A percentile compares a stretch with the other conserved stretches of the same genome.
Evolutionary conservation across 2,113 vertebrate species (phyloP).

Genomic region (Anolis sagrei): DNA sequence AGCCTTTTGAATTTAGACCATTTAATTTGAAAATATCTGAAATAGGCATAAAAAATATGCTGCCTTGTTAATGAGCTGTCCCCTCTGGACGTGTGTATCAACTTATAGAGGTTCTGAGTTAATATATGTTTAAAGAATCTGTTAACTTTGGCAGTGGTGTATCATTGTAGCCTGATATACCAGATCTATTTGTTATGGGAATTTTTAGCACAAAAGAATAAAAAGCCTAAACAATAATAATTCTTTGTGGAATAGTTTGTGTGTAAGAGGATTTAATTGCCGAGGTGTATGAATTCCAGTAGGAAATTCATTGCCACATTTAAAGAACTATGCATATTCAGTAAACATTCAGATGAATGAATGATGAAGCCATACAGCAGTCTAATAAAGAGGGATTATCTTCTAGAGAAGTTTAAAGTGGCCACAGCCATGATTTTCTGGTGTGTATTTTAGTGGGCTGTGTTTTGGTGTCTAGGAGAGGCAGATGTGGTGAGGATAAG

Average conservation of each 20-base stretch:
- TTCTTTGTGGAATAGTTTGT: background rate
- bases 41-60: background rate
- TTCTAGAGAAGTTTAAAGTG: too few species aligned
- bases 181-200: background rate
- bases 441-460: too few species aligned
- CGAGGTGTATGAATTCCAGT: background rate
- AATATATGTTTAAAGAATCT: background rate
- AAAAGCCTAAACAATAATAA: background rate
- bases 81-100: background rate
- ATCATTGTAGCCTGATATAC: background rate
- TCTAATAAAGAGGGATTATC: too few species aligned
- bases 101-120: background rate
- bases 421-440: too few species aligned
- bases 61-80: too few species aligned
- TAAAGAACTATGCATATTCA: background rate
- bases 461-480: too few species aligned
- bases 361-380: background rate
- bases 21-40: background rate
- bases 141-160: background rate
- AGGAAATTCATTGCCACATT: background rate
- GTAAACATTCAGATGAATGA: background rate
- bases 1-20: constrained; percentile 13
- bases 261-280: background rate
- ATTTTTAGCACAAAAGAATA: background rate
- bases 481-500: too few species aligned